phyloP scores from a whole-genome alignment of 2,888 invertebrate species.

The Saturnia pavonia region DNA sequence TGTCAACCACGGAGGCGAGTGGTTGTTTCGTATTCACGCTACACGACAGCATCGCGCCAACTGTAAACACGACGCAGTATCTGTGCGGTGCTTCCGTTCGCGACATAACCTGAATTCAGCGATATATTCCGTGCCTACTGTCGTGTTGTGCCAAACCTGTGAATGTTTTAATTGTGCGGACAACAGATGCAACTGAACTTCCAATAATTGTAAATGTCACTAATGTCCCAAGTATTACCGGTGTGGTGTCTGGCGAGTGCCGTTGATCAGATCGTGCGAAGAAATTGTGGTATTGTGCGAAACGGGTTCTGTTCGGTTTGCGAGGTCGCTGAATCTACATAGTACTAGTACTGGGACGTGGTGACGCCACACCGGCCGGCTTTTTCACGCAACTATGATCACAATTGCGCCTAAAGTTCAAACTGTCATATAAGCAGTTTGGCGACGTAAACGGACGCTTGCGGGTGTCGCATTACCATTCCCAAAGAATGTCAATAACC shows the following conservation, averaged over 20 bases:
- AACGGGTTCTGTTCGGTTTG: constrained; percentile 61
- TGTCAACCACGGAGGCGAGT: constrained; percentile 67
- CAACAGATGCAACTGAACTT: constrained; percentile 62
- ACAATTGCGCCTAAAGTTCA: constrained; percentile 46
- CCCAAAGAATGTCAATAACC: constrained; percentile 60
- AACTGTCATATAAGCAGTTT: constrained; percentile 54
- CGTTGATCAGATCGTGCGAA: constrained; percentile 63
- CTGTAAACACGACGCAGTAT: constrained; percentile 78
- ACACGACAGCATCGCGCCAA: constrained; percentile 68
- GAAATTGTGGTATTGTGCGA: constrained; percentile 70
- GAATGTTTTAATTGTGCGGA: constrained; percentile 59
- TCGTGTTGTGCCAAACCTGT: constrained; percentile 74
- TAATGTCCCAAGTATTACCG: constrained; percentile 61
- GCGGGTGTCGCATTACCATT: constrained; percentile 63
- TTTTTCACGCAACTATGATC: constrained; percentile 48
- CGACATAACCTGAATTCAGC: constrained; percentile 68
- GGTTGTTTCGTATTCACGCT: constrained; percentile 43
- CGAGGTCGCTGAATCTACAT: constrained; percentile 58
- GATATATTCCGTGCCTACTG: constrained; percentile 35
- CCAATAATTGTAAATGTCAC: constrained; percentile 72
- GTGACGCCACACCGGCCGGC: constrained; percentile 47
- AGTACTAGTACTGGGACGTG: constrained; percentile 33
- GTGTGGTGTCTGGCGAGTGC: constrained; percentile 66
- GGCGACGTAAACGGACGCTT: constrained; percentile 52
- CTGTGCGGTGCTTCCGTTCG: constrained; percentile 71